Evolutionary conservation across 2,888 invertebrate species (phyloP), one percentile per base, ranked within the genome.

Genomic region (Epirrhoe alternata): DNA sequence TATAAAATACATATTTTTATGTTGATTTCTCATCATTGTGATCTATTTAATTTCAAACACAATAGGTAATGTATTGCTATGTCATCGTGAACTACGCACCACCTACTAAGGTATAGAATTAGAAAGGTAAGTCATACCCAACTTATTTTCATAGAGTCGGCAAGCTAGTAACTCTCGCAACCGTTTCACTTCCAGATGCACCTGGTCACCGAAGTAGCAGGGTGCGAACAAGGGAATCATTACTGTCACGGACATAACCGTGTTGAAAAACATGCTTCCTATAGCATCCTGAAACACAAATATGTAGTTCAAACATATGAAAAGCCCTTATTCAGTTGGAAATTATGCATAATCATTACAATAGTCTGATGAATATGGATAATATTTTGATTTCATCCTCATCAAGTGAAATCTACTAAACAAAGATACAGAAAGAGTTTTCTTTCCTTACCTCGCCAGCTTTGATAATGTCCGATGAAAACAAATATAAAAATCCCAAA

Each of bases 81-180:
- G 1, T 1, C 24, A 24, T 24, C 24, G 24, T 3, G 24, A 24
- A 3, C 3, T 24, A 24, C 24, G 24, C 24, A 24, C 24, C 24
- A 24, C 24, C 24, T 24, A 24, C 24, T 24, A 33, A 33, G 33
- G 33, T 33, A 35, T 1, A 35, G 24, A 24, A 2, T 24, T 35
- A 8, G 7, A 35, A 8, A 17, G n/a, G 24, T 30, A 30, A 3
- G 24, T 12, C 63, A 61, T 74, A 85, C 86, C 87, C 14, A 89
- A 74, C 72, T 83, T 81, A 62, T 86, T 85, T 57, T 87, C 88
- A 68, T 88, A 88, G 5, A 90, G 82, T 31, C 82, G 81, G 3
- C 84, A 83, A 17, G 87, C 85, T 1, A 90, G 74, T n/a, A 86
- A 74, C 56, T 87, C 86, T 12, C 83, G 74, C 1, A 89, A 72